These are phyloP conservation scores for Prunella fulvescens DNA, from an alignment of 2,113 vertebrate species.

Conservation along the genomic window DNA sequence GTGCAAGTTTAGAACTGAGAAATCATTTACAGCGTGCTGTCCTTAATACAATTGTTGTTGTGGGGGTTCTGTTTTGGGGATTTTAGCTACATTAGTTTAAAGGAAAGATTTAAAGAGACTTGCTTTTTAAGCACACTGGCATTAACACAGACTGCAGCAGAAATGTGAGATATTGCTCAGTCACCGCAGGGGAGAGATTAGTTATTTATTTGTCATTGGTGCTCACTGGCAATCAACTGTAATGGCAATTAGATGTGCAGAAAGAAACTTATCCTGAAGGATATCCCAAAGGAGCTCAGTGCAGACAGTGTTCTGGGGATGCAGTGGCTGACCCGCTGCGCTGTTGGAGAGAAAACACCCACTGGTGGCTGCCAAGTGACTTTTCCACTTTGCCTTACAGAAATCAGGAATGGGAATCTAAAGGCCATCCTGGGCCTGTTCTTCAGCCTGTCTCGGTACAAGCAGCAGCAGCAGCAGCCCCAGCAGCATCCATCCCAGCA, in stretches of 20 bases:
- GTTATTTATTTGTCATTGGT: background rate
- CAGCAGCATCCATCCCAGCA: conserved; percentile 67
- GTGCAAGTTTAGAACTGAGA: background rate
- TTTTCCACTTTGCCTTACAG: conserved; percentile 75
- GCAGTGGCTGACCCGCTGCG: background rate
- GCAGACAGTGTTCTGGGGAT: rapidly evolving
- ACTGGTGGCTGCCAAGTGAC: background rate
- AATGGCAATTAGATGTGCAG: background rate
- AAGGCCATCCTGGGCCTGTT: conserved; percentile 98
- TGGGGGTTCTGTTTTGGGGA: background rate
- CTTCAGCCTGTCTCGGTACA: conserved; percentile 97
- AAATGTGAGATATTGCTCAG: background rate
- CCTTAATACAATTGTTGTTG: background rate
- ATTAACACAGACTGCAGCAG: background rate
- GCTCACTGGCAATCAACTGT: conserved; percentile 3
- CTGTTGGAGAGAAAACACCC: background rate
- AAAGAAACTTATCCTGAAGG: background rate
- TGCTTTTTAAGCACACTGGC: background rate
- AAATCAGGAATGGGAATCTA: conserved; percentile 98
- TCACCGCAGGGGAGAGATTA: background rate
- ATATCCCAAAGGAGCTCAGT: background rate
- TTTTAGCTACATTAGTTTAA: background rate
- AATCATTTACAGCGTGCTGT: background rate
- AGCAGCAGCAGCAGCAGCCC: conserved; percentile 90
- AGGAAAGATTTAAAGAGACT: background rate